phyloP scores from a whole-genome alignment of 2,113 vertebrate genomes.

The Sceloporus undulatus region DNA sequence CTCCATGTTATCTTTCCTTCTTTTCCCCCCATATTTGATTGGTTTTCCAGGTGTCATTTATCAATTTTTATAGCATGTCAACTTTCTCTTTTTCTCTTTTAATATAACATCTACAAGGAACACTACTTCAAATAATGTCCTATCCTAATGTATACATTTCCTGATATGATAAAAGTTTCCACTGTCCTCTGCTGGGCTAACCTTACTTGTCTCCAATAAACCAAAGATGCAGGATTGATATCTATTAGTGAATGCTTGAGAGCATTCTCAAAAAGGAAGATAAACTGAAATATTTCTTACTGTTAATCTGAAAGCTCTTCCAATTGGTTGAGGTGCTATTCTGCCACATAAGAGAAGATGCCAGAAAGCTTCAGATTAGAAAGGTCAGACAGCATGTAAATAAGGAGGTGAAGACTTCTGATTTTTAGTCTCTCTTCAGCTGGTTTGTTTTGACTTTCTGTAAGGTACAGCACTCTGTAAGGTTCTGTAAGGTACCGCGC shows the following conservation, averaged over 20 bases:
- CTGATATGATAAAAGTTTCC: neutral
- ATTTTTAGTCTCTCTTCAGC: neutral
- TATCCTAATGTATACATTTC: neutral
- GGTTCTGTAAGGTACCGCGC: too few species aligned
- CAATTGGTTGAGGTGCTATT: neutral
- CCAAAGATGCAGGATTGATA: neutral
- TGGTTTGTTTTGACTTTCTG: neutral
- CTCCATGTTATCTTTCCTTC: too few species aligned
- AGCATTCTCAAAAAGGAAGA: neutral
- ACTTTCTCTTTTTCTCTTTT: neutral
- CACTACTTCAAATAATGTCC: neutral
- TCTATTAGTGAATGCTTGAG: neutral
- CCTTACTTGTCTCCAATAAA: neutral
- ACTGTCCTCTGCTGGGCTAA: neutral
- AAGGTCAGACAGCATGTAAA: neutral
- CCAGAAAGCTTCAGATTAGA: neutral
- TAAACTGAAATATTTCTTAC: neutral
- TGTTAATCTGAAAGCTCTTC: neutral
- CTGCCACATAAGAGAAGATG: neutral
- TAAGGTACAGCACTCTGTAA: too few species aligned
- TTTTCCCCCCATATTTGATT: neutral
- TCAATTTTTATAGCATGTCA: neutral
- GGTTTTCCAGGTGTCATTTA: neutral
- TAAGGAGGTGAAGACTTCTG: neutral
- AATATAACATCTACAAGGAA: neutral